Conservation (phyloP, 2,113 vertebrate genomes). For the Sialia sialis region DNA sequence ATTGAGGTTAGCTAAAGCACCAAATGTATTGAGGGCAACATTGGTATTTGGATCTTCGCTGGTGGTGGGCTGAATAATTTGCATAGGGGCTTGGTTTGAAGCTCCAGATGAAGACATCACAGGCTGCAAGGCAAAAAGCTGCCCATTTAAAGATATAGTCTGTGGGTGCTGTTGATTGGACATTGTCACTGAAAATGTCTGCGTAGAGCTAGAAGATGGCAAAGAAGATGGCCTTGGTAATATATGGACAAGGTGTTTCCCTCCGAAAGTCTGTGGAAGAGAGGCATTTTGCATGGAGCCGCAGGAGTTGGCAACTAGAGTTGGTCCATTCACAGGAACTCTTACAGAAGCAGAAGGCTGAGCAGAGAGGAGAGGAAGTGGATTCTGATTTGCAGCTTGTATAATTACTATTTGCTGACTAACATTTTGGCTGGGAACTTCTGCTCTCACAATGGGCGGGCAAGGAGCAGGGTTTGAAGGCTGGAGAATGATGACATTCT, state of each 20-base stretch:
- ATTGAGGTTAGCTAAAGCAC: slow-evolving; percentile 94
- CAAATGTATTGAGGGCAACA: slow-evolving; percentile 91
- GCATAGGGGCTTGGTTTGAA: slow-evolving; percentile 84
- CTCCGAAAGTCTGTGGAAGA: slow-evolving; percentile 84
- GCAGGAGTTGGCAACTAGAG: slow-evolving; percentile 69
- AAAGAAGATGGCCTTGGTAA: slow-evolving; percentile 86
- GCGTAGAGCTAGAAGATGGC: slow-evolving; percentile 65
- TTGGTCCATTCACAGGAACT: slow-evolving; percentile 69
- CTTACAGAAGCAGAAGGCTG: slow-evolving; percentile 76
- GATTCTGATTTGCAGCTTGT: slow-evolving; percentile 87
- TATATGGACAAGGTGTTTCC: slow-evolving; percentile 95
- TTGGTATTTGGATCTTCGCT: slow-evolving; percentile 92
- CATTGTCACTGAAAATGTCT: slow-evolving; percentile 71
- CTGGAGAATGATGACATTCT: slow-evolving; percentile 93
- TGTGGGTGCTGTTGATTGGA: slow-evolving; percentile 83
- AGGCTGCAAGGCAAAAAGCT: slow-evolving; percentile 93
- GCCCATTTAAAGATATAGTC: slow-evolving; percentile 95
- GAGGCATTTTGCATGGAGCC: slow-evolving; percentile 69
- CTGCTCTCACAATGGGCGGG: slow-evolving; percentile 83
- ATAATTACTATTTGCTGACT: slow-evolving; percentile 98
- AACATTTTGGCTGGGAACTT: slow-evolving; percentile 82
- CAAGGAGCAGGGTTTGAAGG: slow-evolving; percentile 81
- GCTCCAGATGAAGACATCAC: slow-evolving; percentile 86
- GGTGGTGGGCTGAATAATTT: slow-evolving; percentile 92
- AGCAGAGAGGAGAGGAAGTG: slow-evolving; percentile 79